phyloP scores from a whole-genome alignment of 2,113 vertebrate species.

The Lota lota region DNA sequence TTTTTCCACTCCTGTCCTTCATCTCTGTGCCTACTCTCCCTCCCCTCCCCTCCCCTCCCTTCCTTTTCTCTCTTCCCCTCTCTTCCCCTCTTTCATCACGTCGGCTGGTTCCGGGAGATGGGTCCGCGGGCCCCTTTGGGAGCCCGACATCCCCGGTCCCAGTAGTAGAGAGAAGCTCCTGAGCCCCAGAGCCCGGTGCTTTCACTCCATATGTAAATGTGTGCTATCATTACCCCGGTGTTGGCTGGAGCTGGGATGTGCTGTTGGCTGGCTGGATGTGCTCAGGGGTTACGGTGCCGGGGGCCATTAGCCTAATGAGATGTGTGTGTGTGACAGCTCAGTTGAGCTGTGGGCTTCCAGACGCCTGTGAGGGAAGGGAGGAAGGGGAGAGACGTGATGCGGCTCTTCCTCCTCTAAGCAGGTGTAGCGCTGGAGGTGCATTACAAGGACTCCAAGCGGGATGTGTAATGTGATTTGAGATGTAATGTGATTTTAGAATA shows the following conservation, averaged over 20 bases:
- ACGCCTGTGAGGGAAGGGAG: background rate
- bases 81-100: constrained; percentile 29
- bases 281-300: constrained; percentile 52
- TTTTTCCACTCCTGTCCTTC: background rate
- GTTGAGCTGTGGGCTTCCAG: too few species aligned
- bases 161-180: constrained; percentile 37
- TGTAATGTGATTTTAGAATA: too few species aligned
- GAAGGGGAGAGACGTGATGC: background rate
- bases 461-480: too few species aligned
- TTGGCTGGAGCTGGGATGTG: background rate
- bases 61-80: background rate
- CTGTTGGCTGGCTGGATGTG: constrained; percentile 22
- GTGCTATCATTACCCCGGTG: constrained; percentile 54
- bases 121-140: constrained; percentile 13
- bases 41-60: background rate
- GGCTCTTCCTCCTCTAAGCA: too few species aligned
- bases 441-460: too few species aligned
- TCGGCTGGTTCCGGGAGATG: constrained; percentile 14
- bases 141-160: constrained; percentile 31
- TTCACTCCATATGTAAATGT: constrained; percentile 61
- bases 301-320: constrained; percentile 63
- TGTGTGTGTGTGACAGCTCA: constrained; percentile 6
- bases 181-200: constrained; percentile 33
- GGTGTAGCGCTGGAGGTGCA: too few species aligned
- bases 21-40: background rate